Evolutionary conservation across 2,113 vertebrate species (phyloP), one percentile per base, ranked within the genome.

Genomic region (Gymnocephalus cernua): DNA sequence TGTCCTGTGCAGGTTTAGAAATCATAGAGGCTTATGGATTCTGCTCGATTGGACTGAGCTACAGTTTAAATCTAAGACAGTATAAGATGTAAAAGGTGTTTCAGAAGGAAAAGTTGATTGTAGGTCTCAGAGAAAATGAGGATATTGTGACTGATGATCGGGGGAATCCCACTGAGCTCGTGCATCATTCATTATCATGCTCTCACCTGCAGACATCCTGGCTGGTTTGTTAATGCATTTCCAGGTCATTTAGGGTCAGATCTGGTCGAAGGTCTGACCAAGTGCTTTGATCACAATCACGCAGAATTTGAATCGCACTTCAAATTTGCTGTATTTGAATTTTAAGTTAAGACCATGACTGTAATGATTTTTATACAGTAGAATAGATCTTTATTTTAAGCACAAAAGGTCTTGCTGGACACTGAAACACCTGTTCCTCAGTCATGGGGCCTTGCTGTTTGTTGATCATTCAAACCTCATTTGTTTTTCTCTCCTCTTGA

Each of bases 131-230:
- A 29, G 6, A 29, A 45, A 48, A 41, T 0, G 57, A 45, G 45
- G 45, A 2, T 41, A 41, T 9, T 25, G 72, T 59, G 57, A 51
- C 47, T 50, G 68, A 66, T 29, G 61, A 51, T 53, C 27, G 41
- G 44, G 48, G 35, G 38, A 72, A 29, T 70, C n/a, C n/a, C 74
- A 51, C 66, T 62, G 45, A 7, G 27, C 35, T 32, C 1, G 45
- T 23, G 67, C n/a, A 0, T 82, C 85, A 56, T 81, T 45, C 89
- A 90, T 89, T 44, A 21, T 83, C 88, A 88, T 62, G 88, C 91
- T 85, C 67, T 65, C 79, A 83, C 81, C 76, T 54, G 79, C 89
- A 86, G 77, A 88, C 89, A 75, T 83, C 61, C 59, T 73, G 86
- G 85, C 89, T 86, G 82, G 59, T 71, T 41, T 82, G 84, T 35